Evolutionary conservation across 2,797 vertebrate genomes (phyloP).

Genomic region (Urocyon cinereoargenteus): DNA sequence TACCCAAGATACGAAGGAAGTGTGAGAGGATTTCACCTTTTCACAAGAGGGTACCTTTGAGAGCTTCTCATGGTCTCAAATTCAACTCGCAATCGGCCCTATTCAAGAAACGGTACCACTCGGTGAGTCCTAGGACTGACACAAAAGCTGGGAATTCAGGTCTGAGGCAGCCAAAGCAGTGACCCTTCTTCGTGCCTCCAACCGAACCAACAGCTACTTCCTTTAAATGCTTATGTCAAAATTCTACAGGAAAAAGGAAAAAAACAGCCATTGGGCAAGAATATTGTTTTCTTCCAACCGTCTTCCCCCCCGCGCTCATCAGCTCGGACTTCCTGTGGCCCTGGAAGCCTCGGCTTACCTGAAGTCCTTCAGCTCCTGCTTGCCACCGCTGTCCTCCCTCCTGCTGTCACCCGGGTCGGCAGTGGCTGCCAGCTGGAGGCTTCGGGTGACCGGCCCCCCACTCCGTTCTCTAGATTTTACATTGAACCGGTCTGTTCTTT

Average conservation of each 20-base stretch:
- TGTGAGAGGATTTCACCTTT: slow-evolving; percentile 46
- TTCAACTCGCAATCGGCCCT: slow-evolving; percentile 76
- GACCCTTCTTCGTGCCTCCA: background rate
- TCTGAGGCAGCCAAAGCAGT: slow-evolving; percentile 63
- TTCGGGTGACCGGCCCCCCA: slow-evolving; percentile 96
- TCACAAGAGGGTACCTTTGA: background rate
- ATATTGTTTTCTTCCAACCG: background rate
- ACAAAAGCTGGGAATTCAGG: slow-evolving; percentile 69
- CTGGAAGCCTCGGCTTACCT: slow-evolving; percentile 88
- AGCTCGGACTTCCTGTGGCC: slow-evolving; percentile 63
- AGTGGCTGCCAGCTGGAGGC: slow-evolving; percentile 92
- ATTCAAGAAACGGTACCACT: slow-evolving; percentile 74
- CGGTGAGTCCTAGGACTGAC: slow-evolving; percentile 78
- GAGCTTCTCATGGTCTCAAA: slow-evolving; percentile 64
- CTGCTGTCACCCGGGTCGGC: slow-evolving; percentile 90
- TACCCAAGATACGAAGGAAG: background rate
- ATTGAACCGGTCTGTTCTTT: slow-evolving; percentile 94
- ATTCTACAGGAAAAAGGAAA: slow-evolving; percentile 19
- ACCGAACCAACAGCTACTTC: slow-evolving; percentile 43
- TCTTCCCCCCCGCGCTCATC: background rate
- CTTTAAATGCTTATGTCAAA: slow-evolving; percentile 54
- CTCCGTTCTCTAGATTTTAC: slow-evolving; percentile 92
- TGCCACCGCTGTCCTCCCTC: slow-evolving; percentile 90
- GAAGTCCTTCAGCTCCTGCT: slow-evolving; percentile 93
- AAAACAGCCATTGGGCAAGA: slow-evolving; percentile 9